These are phyloP conservation scores for Pandion haliaetus DNA, from an alignment of 2,113 vertebrate species.

Conservation along the genomic window DNA sequence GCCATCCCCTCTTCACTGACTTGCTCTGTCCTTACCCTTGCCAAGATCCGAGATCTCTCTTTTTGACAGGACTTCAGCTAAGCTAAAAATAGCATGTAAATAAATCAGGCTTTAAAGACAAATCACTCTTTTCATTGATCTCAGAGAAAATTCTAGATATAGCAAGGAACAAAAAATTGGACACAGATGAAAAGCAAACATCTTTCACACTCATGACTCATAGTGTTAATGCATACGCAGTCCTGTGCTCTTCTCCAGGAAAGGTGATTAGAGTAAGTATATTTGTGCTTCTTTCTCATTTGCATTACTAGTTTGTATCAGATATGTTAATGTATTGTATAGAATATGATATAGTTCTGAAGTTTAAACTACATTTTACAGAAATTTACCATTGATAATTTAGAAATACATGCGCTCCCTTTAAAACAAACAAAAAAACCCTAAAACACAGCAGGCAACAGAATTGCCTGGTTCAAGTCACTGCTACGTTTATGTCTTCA, in stretches of 20 bases:
- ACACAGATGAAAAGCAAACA: background rate
- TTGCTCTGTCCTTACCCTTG: background rate
- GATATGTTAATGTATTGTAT: background rate
- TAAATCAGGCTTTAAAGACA: background rate
- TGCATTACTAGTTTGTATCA: background rate
- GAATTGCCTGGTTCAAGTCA: background rate
- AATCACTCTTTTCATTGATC: background rate
- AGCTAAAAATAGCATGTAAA: conserved; percentile 5
- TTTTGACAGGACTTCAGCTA: background rate
- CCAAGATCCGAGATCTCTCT: background rate
- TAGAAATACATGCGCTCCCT: background rate
- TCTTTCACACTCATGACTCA: background rate
- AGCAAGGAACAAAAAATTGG: background rate
- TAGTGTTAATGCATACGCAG: fast-evolving
- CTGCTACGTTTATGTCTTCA: background rate
- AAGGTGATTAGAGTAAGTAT: background rate
- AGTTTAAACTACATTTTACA: background rate
- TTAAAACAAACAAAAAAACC: background rate
- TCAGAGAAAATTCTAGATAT: background rate
- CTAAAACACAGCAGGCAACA: background rate
- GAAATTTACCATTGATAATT: background rate
- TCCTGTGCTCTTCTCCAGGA: background rate
- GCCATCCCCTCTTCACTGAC: background rate
- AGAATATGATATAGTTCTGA: background rate
- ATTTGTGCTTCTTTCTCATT: background rate